Percentiles rank a stretch among this genome's conserved stretches.
Evolutionary conservation across 92 coral and sea anemone genomes (phyloP).

Genomic region (Porites lobata): DNA sequence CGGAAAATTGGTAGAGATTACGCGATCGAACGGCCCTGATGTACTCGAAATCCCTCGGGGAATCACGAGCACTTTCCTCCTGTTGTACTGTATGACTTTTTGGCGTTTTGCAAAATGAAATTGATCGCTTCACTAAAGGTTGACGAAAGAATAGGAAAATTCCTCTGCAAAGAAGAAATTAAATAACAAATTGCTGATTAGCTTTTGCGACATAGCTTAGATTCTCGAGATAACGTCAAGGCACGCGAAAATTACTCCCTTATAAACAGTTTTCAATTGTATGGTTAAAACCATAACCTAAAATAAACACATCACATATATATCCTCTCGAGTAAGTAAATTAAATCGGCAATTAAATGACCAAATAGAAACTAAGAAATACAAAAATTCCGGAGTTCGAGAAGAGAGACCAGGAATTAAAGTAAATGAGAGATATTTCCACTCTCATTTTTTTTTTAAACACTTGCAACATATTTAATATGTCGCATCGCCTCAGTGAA

Average conservation of each 20-base stretch:
- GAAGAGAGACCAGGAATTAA: background rate
- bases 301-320: constrained; percentile 23
- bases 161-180: background rate
- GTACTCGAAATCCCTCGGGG: too few species aligned
- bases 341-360: background rate
- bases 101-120: too few species aligned
- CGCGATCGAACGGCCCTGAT: too few species aligned
- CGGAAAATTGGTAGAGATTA: too few species aligned
- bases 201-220: constrained; percentile 6
- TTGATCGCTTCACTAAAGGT: too few species aligned
- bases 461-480: background rate
- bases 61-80: too few species aligned
- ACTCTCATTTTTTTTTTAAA: too few species aligned
- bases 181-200: background rate
- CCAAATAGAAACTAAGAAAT: background rate
- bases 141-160: background rate
- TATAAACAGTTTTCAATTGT: constrained; percentile 20
- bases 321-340: background rate
- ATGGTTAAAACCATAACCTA: constrained; percentile 5
- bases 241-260: background rate
- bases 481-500: background rate
- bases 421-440: background rate
- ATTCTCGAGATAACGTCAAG: background rate
- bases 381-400: background rate
- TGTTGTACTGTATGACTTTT: too few species aligned